phyloP scores from a whole-genome alignment of 2,113 vertebrate species.

The Myxocyprinus asiaticus region DNA sequence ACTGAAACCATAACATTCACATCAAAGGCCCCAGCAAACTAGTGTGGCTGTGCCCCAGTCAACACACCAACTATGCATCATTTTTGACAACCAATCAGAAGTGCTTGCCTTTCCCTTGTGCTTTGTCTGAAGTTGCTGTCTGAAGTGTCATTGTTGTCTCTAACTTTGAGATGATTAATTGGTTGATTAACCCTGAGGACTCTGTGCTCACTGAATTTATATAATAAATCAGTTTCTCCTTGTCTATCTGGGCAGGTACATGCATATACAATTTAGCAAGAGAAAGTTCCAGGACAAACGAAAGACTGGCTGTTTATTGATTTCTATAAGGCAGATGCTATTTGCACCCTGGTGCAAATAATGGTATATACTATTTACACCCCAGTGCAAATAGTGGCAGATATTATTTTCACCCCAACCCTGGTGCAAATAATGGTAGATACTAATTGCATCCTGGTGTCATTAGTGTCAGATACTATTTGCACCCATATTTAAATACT shows the following conservation, averaged over 20 bases:
- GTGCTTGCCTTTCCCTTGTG: conserved; percentile 50
- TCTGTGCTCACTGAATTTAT: conserved; percentile 21
- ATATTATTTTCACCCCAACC: too few species aligned
- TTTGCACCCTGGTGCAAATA: too few species aligned
- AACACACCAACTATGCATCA: conserved; percentile 49
- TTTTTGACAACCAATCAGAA: conserved; percentile 61
- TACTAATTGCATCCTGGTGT: too few species aligned
- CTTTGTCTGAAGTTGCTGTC: conserved; percentile 61
- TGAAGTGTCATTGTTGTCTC: conserved; percentile 42
- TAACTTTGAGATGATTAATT: conserved; percentile 47
- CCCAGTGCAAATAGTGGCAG: too few species aligned
- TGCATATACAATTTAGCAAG: background rate
- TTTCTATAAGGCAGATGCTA: too few species aligned
- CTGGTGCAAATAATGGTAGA: too few species aligned
- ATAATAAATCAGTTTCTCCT: conserved; percentile 3
- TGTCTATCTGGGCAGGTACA: background rate
- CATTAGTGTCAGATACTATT: too few species aligned
- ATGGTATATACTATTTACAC: too few species aligned
- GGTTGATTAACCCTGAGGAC: conserved; percentile 36
- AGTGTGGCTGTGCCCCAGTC: conserved; percentile 65
- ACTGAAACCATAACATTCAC: conserved; percentile 72
- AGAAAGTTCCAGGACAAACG: background rate
- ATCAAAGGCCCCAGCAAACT: conserved; percentile 69
- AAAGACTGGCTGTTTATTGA: background rate
- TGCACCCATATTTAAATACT: too few species aligned